Conservation (phyloP, 2,113 vertebrate species). For the Jacana jacana region DNA sequence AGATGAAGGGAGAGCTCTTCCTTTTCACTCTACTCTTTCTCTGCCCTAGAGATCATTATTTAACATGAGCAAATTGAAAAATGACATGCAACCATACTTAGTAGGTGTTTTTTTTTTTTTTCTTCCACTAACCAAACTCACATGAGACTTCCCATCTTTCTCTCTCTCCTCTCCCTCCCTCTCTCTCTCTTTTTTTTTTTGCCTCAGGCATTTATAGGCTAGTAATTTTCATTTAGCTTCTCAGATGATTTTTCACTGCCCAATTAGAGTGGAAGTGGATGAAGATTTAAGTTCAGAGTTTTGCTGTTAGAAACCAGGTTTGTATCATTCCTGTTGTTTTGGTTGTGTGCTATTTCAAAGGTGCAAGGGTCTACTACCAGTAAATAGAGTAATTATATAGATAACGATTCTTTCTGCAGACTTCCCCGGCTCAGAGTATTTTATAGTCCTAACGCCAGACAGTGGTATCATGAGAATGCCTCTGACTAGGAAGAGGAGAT, state of each 20-base stretch:
- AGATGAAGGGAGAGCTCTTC: not conserved
- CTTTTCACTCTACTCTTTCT: slow-evolving; percentile 9
- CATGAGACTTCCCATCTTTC: slow-evolving; percentile 75
- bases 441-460: not conserved
- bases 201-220: slow-evolving; percentile 82
- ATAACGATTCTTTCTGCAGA: not conserved
- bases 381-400: not conserved
- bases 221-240: slow-evolving; percentile 83
- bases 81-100: slow-evolving; percentile 75
- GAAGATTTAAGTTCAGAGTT: slow-evolving; percentile 11
- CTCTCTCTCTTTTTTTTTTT: slow-evolving; percentile 42
- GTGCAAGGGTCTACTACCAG: not conserved
- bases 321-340: not conserved
- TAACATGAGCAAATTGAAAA: slow-evolving; percentile 65
- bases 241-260: slow-evolving; percentile 72
- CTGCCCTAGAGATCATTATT: slow-evolving; percentile 51
- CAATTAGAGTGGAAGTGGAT: slow-evolving; percentile 12
- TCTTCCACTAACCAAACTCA: slow-evolving; percentile 78
- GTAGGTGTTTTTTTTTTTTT: slow-evolving; percentile 61
- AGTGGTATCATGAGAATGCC: not conserved
- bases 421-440: not conserved
- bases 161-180: not conserved
- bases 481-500: not conserved
- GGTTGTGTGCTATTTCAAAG: not conserved
- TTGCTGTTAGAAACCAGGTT: not conserved